Base-by-base conservation (phyloP, 1,140 invertebrate genomes). In the Archivesica marissinica region DNA sequence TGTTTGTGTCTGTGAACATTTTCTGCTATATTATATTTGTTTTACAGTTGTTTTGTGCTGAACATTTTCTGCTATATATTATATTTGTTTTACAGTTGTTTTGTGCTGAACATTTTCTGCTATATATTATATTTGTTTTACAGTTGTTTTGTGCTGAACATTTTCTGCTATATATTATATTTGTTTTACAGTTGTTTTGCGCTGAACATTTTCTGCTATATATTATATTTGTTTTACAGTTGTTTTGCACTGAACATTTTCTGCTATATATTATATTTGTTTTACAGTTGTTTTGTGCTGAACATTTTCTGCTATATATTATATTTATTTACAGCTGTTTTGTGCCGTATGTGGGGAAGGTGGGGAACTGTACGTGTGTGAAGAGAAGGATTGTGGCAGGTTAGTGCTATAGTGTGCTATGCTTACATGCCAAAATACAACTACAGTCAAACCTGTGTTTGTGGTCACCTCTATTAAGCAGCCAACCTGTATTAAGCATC, bases 331-430 rank as follows among this genome's bases (percentile, higher is more conserved):
- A 28, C 78, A 80, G 78, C 23, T 80, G 44, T 70, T 52, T 47
- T 80, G 78, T 70, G 41, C 44, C 25, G 64, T 80, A 0, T 80
- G 78, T 54, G 59, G 78, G 35, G 64, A 52, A 35, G 61, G 61
- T 25, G 78, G 64, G 11, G 25, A 47, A 17, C 20, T 80, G 78
- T 68, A 33, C 52, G 59, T 80, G 9, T 80, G 78, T 80, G 78
- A 80, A 25, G 44, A 68, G 20, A 35, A 50, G 33, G 78, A 54
- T 64, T 80, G 78, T 80, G 78, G 78, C 4, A 80, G 64, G 78
- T 80, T 25, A 64, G 30, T 17, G 25, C 30, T 20, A 35, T 20
- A 3, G 15, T 23, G 28, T 33, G 17, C 28, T 4, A 2, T 23
- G n/a, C n/a, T 13, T 50, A 50, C 13, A 20, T 30, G 28, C 20